Evolutionary conservation across 2,888 invertebrate genomes (phyloP), one percentile per base, ranked within the genome.

Genomic region (Gasteruption jaculator): DNA sequence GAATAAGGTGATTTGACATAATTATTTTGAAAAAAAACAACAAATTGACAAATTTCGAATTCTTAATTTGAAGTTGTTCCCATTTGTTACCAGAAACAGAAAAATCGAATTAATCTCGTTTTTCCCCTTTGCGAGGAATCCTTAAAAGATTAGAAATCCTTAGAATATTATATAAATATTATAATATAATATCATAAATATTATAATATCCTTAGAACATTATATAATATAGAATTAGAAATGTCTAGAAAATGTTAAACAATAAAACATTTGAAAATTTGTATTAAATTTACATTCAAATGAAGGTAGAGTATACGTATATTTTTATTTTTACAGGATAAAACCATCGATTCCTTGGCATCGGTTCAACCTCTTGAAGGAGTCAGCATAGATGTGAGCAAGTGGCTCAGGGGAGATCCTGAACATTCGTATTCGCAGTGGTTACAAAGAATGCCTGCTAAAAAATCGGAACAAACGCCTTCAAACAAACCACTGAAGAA

Each of bases 381-480:
- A 12, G 75, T 86, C 2, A 82, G 82, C 29, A 80, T 88, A 10
- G 82, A 88, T 60, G 79, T 86, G 15, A 76, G 76, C 30, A 83
- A 82, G 49, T 91, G 89, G 86, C 71, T 91, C 8, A 74, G 76
- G 27, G 84, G 83, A 14, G 85, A 87, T 63, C 71, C 78, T 0
- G 74, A 77, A 24, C 81, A 86, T 56, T 79, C 83, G 3, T 90
- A 81, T 66, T 72, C 75, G n/a, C 77, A 79, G 18, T 91, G 89
- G 89, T 78, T 80, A 52, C 75, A 77, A 24, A 76, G 81, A 45
- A 77, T 82, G 72, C 82, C 82, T 2, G 60, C 72, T 22, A 72
- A 71, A 54, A 61, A 58, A 37, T 54, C 66, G 1, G 64, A 68
- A 19, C 60, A 66, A 4, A 38, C 60, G 1, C 45, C 55, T n/a